phyloP scores from a whole-genome alignment of 1,140 invertebrate species.

The Eufriesea mexicana region DNA sequence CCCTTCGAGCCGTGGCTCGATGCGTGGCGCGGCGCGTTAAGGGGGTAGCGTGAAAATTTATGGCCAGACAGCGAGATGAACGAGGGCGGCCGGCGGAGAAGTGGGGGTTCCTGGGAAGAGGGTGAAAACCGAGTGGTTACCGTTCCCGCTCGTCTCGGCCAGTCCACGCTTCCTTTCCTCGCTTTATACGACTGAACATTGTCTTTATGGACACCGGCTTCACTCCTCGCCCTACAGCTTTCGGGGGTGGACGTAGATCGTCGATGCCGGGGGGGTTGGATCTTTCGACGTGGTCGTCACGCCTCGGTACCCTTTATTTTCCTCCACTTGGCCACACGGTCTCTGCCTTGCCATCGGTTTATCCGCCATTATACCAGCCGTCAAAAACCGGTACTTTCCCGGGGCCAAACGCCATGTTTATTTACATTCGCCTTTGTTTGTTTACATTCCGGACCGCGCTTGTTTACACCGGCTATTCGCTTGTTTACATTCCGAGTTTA shows the following conservation, averaged over 20 bases:
- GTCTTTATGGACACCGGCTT: background rate
- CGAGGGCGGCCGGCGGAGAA: background rate
- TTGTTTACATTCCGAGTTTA: too few species aligned
- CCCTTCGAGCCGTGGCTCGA: background rate
- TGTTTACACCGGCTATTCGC: too few species aligned
- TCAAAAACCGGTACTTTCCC: background rate
- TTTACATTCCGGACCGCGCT: too few species aligned
- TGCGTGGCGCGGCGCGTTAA: conserved; percentile 20
- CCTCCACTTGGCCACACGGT: background rate
- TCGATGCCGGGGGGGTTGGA: too few species aligned
- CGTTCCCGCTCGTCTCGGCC: background rate
- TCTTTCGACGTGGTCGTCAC: background rate
- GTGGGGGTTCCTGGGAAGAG: background rate
- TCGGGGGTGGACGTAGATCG: too few species aligned
- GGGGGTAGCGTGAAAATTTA: conserved; percentile 42
- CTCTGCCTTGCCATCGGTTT: background rate
- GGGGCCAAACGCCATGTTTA: background rate
- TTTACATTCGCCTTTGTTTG: too few species aligned
- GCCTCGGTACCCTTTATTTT: background rate
- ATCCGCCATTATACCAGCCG: background rate
- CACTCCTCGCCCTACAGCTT: too few species aligned
- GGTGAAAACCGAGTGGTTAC: conserved; percentile 6
- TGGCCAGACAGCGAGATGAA: conserved; percentile 34
- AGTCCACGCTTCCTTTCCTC: background rate
- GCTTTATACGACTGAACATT: background rate